phyloP scores from a whole-genome alignment of 2,888 invertebrate species.

The Eupithecia abbreviata region DNA sequence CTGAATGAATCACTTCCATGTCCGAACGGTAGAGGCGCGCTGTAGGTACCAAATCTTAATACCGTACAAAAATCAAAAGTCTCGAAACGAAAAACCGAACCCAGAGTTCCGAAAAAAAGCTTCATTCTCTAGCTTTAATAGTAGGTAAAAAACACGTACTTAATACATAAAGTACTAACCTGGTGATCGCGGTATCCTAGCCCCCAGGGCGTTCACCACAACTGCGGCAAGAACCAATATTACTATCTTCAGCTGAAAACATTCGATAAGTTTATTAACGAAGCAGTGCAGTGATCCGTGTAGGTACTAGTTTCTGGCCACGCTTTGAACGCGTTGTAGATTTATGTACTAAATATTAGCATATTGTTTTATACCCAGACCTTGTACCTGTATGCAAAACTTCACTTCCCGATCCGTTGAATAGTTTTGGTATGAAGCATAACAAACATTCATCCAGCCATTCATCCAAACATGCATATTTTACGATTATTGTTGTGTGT shows the following conservation, averaged over 20 bases:
- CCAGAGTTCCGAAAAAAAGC: no score
- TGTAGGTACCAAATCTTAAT: background rate
- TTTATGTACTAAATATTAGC: no score
- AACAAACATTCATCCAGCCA: no score
- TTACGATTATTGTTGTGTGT: no score
- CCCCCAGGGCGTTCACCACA: slow-evolving; percentile 37
- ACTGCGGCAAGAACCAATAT: slow-evolving; percentile 39
- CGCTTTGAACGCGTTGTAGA: no score
- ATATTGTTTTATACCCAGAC: no score
- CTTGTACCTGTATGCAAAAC: no score
- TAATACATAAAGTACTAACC: slow-evolving; percentile 37
- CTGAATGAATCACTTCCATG: no score
- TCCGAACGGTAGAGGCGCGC: background rate
- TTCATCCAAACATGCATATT: no score
- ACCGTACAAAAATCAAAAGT: background rate
- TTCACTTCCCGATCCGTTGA: no score
- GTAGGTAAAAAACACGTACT: background rate
- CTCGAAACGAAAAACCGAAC: background rate
- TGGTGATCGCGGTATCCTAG: slow-evolving; percentile 49
- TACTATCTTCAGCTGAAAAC: slow-evolving; percentile 37
- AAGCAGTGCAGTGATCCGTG: background rate
- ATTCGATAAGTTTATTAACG: slow-evolving; percentile 2
- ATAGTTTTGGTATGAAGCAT: no score
- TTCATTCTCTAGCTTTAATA: background rate
- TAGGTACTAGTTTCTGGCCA: background rate